phyloP scores from a whole-genome alignment of 2,888 invertebrate species.

The Panopea generosa region DNA sequence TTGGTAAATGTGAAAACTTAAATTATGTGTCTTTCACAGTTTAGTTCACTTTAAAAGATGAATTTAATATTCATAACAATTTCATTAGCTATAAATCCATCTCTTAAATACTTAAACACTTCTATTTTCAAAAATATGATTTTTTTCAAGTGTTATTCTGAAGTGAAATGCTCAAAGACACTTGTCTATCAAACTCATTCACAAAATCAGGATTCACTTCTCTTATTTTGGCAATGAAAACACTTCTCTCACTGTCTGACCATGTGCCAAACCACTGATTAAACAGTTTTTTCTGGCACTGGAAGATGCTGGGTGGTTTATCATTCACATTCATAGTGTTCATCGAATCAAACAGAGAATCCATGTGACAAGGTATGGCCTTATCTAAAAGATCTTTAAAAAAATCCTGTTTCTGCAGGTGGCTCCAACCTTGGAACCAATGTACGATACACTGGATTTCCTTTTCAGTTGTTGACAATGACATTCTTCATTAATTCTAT shows the following conservation, averaged over 20 bases:
- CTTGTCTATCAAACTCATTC: slow-evolving; percentile 77
- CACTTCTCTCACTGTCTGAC: slow-evolving; percentile 80
- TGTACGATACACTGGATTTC: slow-evolving; percentile 79
- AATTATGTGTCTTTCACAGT: too few species aligned
- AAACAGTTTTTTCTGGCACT: slow-evolving; percentile 85
- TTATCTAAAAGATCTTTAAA: slow-evolving; percentile 79
- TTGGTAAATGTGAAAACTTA: too few species aligned
- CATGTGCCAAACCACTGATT: slow-evolving; percentile 84
- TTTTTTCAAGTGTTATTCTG: slow-evolving; percentile 38
- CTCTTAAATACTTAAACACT: too few species aligned
- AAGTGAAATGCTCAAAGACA: slow-evolving; percentile 45
- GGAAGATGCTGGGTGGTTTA: slow-evolving; percentile 84
- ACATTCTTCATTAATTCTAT: slow-evolving; percentile 36
- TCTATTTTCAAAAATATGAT: too few species aligned
- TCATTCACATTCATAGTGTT: slow-evolving; percentile 76
- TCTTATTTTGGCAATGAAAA: slow-evolving; percentile 80
- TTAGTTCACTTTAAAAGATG: too few species aligned
- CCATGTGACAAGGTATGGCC: slow-evolving; percentile 79
- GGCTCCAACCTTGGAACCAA: slow-evolving; percentile 81
- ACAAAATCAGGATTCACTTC: slow-evolving; percentile 82
- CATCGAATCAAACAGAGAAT: slow-evolving; percentile 79
- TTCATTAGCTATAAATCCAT: too few species aligned
- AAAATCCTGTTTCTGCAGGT: slow-evolving; percentile 78
- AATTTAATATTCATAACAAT: too few species aligned
- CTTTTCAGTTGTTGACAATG: slow-evolving; percentile 71